Conservation (phyloP, 37 sponge, comb jelly and placozoan species). For the Axinella damicornis region DNA sequence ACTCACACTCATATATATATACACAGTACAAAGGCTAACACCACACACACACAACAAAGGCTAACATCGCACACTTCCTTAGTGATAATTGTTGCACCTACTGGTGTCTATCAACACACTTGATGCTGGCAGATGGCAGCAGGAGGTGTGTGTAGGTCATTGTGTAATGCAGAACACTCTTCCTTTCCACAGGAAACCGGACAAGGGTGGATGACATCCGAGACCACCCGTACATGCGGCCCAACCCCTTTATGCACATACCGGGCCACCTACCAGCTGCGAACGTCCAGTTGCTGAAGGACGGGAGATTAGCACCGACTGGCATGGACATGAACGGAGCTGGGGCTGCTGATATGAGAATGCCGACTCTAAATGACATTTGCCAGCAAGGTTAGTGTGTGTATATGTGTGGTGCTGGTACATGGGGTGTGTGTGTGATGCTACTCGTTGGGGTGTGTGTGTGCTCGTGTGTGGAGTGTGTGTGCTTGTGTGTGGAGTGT, state of each 20-base stretch:
- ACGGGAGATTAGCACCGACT: conserved; percentile 31
- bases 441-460: conserved; percentile 12
- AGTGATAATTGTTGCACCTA: too few species aligned
- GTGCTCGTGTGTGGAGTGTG: not conserved
- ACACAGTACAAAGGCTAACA: too few species aligned
- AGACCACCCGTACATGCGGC: conserved; percentile 69
- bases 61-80: too few species aligned
- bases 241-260: conserved; percentile 50
- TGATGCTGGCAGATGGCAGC: too few species aligned
- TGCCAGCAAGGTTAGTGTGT: conserved; percentile 31
- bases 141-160: too few species aligned
- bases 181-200: conserved; percentile 40
- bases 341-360: conserved; percentile 24
- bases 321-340: conserved; percentile 4
- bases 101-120: too few species aligned
- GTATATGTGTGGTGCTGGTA: not conserved
- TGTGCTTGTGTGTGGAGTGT: too few species aligned
- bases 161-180: too few species aligned
- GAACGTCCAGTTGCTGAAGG: conserved; percentile 30
- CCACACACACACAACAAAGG: too few species aligned
- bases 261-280: conserved; percentile 41
- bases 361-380: conserved; percentile 11
- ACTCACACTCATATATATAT: too few species aligned
- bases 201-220: conserved; percentile 45
- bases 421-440: conserved; percentile 25